These are phyloP conservation scores for Zaprionus ghesquierei DNA, from an alignment of 1,140 invertebrate genomes.

Conservation along the genomic window DNA sequence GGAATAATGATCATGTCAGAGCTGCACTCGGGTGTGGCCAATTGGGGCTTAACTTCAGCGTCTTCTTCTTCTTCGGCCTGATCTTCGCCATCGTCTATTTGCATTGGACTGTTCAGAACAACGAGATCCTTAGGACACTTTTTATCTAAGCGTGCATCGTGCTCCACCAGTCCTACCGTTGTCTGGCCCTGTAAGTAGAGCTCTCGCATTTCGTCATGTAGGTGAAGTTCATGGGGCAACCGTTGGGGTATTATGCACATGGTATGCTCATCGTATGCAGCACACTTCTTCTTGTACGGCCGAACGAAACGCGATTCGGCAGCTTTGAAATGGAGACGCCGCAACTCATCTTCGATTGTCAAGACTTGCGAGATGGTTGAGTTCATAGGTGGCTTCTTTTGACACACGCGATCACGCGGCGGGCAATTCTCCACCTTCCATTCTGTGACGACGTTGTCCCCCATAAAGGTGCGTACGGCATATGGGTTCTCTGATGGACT, in stretches of 20 bases:
- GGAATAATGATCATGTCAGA: slow-evolving; percentile 69
- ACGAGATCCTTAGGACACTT: slow-evolving; percentile 52
- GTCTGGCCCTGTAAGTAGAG: slow-evolving; percentile 39
- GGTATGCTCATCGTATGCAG: slow-evolving; percentile 56
- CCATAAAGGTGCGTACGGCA: slow-evolving; percentile 74
- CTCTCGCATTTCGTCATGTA: slow-evolving; percentile 66
- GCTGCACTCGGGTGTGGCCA: slow-evolving; percentile 64
- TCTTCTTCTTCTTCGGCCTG: slow-evolving; percentile 26
- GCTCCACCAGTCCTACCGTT: slow-evolving; percentile 51
- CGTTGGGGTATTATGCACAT: slow-evolving; percentile 69
- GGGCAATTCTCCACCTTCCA: slow-evolving; percentile 62
- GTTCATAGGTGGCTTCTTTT: slow-evolving; percentile 55
- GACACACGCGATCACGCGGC: slow-evolving; percentile 53
- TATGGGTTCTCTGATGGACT: slow-evolving; percentile 74
- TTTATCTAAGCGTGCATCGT: slow-evolving; percentile 45
- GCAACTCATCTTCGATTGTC: slow-evolving; percentile 75
- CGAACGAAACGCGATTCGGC: slow-evolving; percentile 63
- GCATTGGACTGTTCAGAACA: slow-evolving; percentile 61
- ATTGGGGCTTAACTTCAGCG: slow-evolving; percentile 58
- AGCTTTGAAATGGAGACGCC: slow-evolving; percentile 61
- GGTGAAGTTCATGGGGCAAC: slow-evolving; percentile 50
- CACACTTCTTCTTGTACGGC: slow-evolving; percentile 52
- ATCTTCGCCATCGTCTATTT: slow-evolving; percentile 49
- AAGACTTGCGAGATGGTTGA: slow-evolving; percentile 66
- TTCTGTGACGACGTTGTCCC: slow-evolving; percentile 49